Conservation (phyloP, 1,140 invertebrate species). For the Drosophila ficusphila region DNA sequence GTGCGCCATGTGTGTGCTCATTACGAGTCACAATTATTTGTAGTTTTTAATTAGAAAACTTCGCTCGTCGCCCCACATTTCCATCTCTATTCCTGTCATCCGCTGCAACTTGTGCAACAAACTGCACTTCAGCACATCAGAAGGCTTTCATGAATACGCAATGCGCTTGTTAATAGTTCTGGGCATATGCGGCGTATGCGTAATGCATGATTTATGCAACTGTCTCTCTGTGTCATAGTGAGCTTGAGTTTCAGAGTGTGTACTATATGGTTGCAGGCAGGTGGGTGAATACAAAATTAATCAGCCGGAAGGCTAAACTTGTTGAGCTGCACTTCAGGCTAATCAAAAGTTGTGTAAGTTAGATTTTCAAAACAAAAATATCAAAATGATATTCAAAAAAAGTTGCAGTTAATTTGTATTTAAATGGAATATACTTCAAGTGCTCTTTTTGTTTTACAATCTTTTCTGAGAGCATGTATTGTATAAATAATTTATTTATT, state of each 20-base stretch:
- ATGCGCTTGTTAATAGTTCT: slow-evolving; percentile 65
- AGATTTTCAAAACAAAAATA: not conserved
- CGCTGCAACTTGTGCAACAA: slow-evolving; percentile 28
- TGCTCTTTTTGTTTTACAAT: no score
- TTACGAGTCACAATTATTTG: slow-evolving; percentile 74
- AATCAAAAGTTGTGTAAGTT: slow-evolving; percentile 2
- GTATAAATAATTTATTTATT: not conserved
- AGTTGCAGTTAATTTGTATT: no score
- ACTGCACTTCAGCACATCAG: slow-evolving; percentile 43
- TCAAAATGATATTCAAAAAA: no score
- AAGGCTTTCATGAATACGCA: slow-evolving; percentile 69
- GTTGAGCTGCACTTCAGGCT: slow-evolving; percentile 8
- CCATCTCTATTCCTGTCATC: not conserved
- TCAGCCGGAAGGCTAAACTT: slow-evolving; percentile 19
- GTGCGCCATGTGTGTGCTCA: slow-evolving; percentile 34
- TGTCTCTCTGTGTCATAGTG: not conserved
- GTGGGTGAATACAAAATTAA: slow-evolving; percentile 26
- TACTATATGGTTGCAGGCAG: not conserved
- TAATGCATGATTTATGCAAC: slow-evolving; percentile 53
- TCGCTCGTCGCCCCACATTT: slow-evolving; percentile 36
- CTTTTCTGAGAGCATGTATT: not conserved
- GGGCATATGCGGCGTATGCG: slow-evolving; percentile 64
- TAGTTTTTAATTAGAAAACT: slow-evolving; percentile 81
- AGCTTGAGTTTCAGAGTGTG: not conserved
- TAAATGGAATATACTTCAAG: no score